Evolutionary conservation across 2,888 invertebrate genomes (phyloP), one percentile per base, ranked within the genome.

Genomic region (Bembecia ichneumoniformis): DNA sequence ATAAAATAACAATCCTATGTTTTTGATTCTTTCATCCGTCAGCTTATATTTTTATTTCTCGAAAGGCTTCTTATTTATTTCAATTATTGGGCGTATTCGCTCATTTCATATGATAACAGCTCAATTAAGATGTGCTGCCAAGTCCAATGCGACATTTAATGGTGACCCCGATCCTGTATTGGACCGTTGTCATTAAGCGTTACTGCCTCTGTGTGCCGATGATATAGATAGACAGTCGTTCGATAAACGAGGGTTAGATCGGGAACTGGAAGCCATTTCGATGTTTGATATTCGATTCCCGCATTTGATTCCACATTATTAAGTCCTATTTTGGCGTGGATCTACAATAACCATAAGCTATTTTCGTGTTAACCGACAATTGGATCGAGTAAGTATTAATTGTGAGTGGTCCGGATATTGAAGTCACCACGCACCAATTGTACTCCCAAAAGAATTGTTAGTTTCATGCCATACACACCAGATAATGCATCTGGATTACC

Each of bases 131-230:
- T 58, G 62, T 60, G 68, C 64, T 73, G 76, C 73, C 77, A 78
- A 81, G 73, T 77, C 71, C 77, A 74, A 71, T 71, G 66, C 67
- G 74, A 76, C 74, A 79, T 71, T 79, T 74, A 71, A 68, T 62
- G 77, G 58, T 74, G 82, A 80, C 82, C 82, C 75, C 81, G 72
- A 77, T 79, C 74, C 74, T 71, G 74, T 71, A 77, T 77, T 75
- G 74, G 77, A 68, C 70, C 69, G 68, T 74, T 74, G 78, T 80
- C 80, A 81, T 83, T 82, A 81, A 77, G 74, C 71, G 68, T 69
- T 64, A 71, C 67, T 71, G 64, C 63, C 71, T 71, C 71, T 74
- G 72, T 70, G 66, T 64, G 60, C 60, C 63, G 60, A 71, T 71
- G 65, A 67, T 71, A 70, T 70, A 68, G 66, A 70, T 67, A 68